Evolutionary conservation across 2,113 vertebrate genomes (phyloP).

Genomic region (Caranx melampygus): DNA sequence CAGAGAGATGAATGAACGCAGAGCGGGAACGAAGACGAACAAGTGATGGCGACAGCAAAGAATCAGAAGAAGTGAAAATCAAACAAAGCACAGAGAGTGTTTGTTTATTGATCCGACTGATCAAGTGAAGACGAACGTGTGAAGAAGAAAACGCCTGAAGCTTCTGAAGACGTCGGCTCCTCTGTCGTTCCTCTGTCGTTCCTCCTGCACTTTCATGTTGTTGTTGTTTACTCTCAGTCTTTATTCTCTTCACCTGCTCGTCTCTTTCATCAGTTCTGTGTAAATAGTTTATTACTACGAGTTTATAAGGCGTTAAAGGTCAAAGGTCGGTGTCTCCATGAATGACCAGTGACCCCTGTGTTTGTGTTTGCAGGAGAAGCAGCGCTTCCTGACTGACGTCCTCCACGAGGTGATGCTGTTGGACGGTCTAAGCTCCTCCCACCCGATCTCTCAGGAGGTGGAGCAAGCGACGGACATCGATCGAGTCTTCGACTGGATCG

Average conservation of each 20-base stretch:
- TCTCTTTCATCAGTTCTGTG: too few species aligned
- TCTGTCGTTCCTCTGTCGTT: too few species aligned
- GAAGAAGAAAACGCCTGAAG: background rate
- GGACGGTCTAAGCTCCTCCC: constrained; percentile 93
- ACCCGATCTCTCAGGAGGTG: constrained; percentile 97
- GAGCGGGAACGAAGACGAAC: background rate
- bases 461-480: constrained; percentile 93
- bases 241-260: too few species aligned
- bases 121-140: constrained; percentile 5
- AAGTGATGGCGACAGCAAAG: background rate
- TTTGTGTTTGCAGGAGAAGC: constrained; percentile 89
- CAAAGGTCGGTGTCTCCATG: too few species aligned
- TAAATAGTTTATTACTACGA: too few species aligned
- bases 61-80: constrained; percentile 4
- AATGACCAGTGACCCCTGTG: background rate
- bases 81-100: constrained; percentile 27
- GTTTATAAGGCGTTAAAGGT: too few species aligned
- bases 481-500: constrained; percentile 98
- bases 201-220: too few species aligned
- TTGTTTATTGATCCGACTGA: constrained; percentile 12
- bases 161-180: too few species aligned
- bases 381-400: constrained; percentile 96
- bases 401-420: constrained; percentile 97
- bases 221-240: too few species aligned
- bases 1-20: background rate